A percentile compares a stretch with the other conserved stretches of the same genome.
phyloP scores from a whole-genome alignment of 2,888 invertebrate genomes.

The Hypercompe scribonia region DNA sequence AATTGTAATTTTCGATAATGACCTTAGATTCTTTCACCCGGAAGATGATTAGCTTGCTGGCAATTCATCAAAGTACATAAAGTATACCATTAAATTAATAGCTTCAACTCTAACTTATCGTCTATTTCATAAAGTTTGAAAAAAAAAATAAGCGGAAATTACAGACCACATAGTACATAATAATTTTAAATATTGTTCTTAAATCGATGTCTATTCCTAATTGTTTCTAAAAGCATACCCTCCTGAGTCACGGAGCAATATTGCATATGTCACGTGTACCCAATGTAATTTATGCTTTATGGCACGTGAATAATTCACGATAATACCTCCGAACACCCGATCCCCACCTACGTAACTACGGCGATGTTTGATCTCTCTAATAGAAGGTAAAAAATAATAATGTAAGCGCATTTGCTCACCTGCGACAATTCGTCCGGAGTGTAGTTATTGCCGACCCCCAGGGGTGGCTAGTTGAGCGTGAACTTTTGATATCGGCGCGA shows the following conservation, averaged over 20 bases:
- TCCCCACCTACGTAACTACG: conserved; percentile 63
- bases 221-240: conserved; percentile 67
- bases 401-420: conserved; percentile 83
- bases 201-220: conserved; percentile 59
- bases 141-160: not conserved
- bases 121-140: no score
- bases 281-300: conserved; percentile 83
- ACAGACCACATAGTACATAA: not conserved
- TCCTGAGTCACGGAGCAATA: conserved; percentile 65
- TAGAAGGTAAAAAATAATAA: conserved; percentile 78
- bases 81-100: no score
- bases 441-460: conserved; percentile 77
- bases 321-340: conserved; percentile 63
- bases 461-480: conserved; percentile 85
- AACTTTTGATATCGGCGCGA: conserved; percentile 85
- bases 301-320: conserved; percentile 82
- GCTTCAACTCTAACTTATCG: no score
- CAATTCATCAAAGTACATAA: no score
- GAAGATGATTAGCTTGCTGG: no score
- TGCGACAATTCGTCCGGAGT: conserved; percentile 78
- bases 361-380: conserved; percentile 80
- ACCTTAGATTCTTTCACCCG: no score
- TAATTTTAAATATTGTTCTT: conserved; percentile 12
- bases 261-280: conserved; percentile 76
- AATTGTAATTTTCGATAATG: not conserved